These are phyloP conservation scores for Pomacea maculata DNA, from an alignment of 1,140 invertebrate species.

Conservation along the genomic window DNA sequence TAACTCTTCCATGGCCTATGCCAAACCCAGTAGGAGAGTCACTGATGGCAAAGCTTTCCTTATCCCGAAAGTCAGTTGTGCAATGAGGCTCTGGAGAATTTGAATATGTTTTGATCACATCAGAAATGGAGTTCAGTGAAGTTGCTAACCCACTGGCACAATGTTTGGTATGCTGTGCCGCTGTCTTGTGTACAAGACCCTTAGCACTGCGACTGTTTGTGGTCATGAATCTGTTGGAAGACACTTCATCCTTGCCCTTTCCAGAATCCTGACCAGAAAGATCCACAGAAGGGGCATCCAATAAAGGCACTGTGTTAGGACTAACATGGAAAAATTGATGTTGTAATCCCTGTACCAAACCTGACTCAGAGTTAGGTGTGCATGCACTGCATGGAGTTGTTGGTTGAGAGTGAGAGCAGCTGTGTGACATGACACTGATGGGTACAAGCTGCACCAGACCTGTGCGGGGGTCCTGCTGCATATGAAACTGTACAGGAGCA, in stretches of 20 bases:
- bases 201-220: conserved; percentile 8
- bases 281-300: no score
- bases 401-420: not conserved
- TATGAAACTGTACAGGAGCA: conserved; percentile 48
- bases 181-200: conserved; percentile 15
- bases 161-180: conserved; percentile 19
- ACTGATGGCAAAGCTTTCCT: no score
- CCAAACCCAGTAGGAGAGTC: no score
- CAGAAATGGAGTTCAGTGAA: conserved; percentile 9
- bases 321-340: no score
- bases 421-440: conserved; percentile 34
- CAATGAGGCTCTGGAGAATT: no score
- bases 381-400: conserved; percentile 4
- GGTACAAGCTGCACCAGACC: conserved; percentile 57
- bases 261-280: no score
- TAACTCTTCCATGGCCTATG: no score
- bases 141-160: conserved; percentile 19
- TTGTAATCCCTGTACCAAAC: no score
- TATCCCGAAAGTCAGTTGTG: no score
- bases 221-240: not conserved
- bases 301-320: no score
- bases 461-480: conserved; percentile 58
- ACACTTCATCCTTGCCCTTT: not conserved
- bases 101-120: no score
- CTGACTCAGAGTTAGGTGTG: conserved; percentile 1